phyloP scores from a whole-genome alignment of 2,113 vertebrate species.

The Gallinago undulata region DNA sequence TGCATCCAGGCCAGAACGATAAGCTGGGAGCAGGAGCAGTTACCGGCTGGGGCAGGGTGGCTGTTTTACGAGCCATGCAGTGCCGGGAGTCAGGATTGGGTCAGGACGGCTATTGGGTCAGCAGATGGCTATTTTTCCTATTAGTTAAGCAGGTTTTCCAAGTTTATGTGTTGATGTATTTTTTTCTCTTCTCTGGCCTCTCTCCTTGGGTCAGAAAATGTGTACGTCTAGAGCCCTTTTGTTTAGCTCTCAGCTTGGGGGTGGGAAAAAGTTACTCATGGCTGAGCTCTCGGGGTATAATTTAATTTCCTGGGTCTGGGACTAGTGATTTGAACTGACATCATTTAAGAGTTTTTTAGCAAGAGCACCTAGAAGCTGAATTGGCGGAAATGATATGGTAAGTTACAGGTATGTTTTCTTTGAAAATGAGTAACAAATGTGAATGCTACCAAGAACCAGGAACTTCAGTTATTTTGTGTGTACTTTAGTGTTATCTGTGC shows the following conservation, averaged over 20 bases:
- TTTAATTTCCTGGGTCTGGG: constrained; percentile 11
- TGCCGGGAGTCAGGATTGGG: not conserved
- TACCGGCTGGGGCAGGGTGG: not conserved
- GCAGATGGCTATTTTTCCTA: not conserved
- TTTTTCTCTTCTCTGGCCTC: constrained; percentile 7
- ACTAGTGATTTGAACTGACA: not conserved
- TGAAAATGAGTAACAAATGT: not conserved
- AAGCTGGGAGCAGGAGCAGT: not conserved
- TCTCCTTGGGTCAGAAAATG: constrained; percentile 44
- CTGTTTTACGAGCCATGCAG: not conserved
- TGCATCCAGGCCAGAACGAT: not conserved
- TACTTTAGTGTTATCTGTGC: constrained; percentile 40
- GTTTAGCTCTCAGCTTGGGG: constrained; percentile 48
- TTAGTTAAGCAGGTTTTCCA: constrained; percentile 39
- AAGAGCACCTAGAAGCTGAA: not conserved
- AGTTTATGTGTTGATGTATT: not conserved
- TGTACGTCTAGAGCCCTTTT: constrained; percentile 39
- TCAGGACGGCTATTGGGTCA: not conserved
- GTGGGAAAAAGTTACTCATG: constrained; percentile 46
- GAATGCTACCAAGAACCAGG: not conserved
- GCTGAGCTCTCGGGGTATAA: not conserved
- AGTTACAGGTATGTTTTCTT: not conserved
- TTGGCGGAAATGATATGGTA: not conserved
- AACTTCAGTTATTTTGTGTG: not conserved
- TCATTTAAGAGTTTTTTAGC: not conserved